phyloP scores from a whole-genome alignment of 2,113 vertebrate species.

The Gasterosteus nipponicus region DNA sequence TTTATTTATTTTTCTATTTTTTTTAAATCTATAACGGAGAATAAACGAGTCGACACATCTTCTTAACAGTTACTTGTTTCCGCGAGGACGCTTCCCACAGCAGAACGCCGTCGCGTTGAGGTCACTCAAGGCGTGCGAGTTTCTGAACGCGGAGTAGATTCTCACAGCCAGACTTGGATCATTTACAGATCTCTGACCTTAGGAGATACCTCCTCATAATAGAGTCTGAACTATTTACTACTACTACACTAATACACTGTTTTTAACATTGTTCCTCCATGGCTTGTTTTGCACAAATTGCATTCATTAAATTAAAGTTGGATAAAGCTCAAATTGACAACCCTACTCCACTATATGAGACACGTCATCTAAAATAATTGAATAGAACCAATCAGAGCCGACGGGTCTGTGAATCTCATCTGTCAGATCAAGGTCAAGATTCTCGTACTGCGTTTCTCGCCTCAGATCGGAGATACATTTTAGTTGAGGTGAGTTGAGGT shows the following conservation, averaged over 20 bases:
- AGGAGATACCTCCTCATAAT: not conserved
- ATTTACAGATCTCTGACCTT: no score
- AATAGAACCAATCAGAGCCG: no score
- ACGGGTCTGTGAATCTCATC: no score
- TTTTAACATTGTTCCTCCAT: not conserved
- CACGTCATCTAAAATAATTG: no score
- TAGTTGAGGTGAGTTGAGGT: not conserved
- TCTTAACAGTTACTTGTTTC: not conserved
- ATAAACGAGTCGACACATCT: not conserved
- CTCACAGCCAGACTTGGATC: not conserved
- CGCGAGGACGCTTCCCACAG: constrained; percentile 10
- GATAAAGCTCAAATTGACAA: no score
- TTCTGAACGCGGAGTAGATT: not conserved
- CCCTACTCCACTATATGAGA: no score
- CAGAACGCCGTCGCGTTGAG: constrained; percentile 3
- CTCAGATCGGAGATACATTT: not conserved
- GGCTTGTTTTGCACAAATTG: not conserved
- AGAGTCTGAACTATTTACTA: not conserved
- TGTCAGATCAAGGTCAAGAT: no score
- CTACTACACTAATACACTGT: not conserved
- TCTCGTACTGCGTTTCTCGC: no score
- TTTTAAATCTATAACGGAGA: not conserved
- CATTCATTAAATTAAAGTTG: not conserved
- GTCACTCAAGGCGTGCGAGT: constrained; percentile 22
- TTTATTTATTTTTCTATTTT: not conserved